phyloP scores from a whole-genome alignment of 2,888 invertebrate genomes.

The Tuberolachnus salignus region DNA sequence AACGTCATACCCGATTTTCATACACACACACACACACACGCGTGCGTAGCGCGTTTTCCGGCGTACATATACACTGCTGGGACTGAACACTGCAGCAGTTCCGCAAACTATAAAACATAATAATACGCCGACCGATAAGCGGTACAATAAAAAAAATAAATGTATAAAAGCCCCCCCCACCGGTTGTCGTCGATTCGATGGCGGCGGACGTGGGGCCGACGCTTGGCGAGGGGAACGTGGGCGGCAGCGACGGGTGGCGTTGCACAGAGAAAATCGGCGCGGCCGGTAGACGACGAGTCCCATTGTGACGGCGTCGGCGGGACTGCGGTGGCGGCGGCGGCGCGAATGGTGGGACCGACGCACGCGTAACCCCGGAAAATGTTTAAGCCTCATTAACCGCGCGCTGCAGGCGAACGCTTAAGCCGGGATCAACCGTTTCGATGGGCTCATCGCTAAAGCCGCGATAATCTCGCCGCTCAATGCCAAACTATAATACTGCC shows the following conservation, averaged over 20 bases:
- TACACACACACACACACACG: no score
- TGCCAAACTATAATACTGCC: not conserved
- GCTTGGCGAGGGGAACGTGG: not conserved
- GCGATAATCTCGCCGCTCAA: constrained; percentile 45
- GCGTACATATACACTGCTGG: not conserved
- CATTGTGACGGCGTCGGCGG: not conserved
- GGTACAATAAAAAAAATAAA: constrained; percentile 9
- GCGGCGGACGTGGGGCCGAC: not conserved
- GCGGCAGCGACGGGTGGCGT: not conserved
- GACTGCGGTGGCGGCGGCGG: not conserved
- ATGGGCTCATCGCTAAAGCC: constrained; percentile 31
- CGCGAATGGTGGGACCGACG: not conserved
- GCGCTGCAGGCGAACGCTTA: constrained; percentile 30
- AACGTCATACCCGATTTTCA: not conserved
- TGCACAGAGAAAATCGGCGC: constrained; percentile 19
- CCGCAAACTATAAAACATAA: not conserved
- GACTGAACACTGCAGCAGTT: not conserved
- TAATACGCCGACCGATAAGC: no score
- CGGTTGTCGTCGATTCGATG: not conserved
- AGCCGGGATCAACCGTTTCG: constrained; percentile 37
- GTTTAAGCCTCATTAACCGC: constrained; percentile 56
- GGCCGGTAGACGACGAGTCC: not conserved
- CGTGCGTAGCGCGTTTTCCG: constrained; percentile 1
- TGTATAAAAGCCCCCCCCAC: not conserved
- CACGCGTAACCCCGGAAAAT: constrained; percentile 56